Evolutionary conservation across 2,113 vertebrate species (phyloP).

Genomic region (Murina feae): DNA sequence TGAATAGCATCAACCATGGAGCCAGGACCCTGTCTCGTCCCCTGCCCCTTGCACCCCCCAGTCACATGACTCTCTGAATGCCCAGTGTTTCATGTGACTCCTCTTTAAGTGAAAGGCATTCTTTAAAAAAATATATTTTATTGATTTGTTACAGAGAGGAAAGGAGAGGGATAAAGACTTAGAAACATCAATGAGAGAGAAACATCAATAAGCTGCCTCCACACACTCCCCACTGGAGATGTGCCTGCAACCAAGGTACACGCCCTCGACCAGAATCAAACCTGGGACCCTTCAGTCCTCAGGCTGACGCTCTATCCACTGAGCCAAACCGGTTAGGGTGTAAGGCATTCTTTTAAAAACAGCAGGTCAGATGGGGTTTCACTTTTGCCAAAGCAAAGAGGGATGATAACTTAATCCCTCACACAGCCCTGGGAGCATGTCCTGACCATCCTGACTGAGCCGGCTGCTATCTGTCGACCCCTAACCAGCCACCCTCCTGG

Average conservation of each 20-base stretch:
- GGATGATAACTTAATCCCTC: accelerated
- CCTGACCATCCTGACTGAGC: accelerated
- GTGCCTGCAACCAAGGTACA: too few species aligned
- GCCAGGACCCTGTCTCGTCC: too few species aligned
- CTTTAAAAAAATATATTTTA: not conserved
- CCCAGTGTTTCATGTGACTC: accelerated
- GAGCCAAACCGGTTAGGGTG: too few species aligned
- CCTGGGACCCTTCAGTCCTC: too few species aligned
- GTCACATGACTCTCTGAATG: accelerated
- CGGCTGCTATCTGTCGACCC: not conserved
- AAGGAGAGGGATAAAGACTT: too few species aligned
- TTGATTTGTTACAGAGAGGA: too few species aligned
- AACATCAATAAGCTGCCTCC: too few species aligned
- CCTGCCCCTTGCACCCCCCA: accelerated
- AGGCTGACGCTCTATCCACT: too few species aligned
- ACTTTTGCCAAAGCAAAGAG: not conserved
- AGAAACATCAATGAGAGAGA: too few species aligned
- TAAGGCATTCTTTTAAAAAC: not conserved
- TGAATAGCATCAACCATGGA: not conserved
- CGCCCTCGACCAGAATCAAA: too few species aligned
- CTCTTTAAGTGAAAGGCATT: not conserved
- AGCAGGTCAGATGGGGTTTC: accelerated
- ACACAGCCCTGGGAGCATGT: accelerated
- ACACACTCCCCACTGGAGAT: too few species aligned
- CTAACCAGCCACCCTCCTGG: not conserved